Base-by-base conservation (phyloP, 23 tunicate species). In the Oikopleura vanhoeffeni region DNA sequence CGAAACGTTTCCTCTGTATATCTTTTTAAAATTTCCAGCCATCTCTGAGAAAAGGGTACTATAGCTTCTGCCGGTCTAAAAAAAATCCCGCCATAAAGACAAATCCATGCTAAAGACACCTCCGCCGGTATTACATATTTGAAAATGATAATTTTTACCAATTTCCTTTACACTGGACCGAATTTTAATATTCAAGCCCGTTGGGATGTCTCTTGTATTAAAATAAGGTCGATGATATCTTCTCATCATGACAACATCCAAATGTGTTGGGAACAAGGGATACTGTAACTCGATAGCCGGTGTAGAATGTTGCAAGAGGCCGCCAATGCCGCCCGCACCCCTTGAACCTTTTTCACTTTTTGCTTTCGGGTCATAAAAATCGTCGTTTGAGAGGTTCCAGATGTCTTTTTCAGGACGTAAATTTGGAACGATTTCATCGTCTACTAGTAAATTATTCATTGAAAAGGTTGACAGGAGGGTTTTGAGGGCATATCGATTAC, bases 381-480 rank as follows among this genome's bases (percentile, higher is more conserved):
- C 60, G 84, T 95, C 99, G 85, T 95, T 95, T 38, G 99, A 95
- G 2, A 95, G 77, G 75, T 95, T 95, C 96, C 96, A 95, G 40
- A 40, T 57, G 85, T 93, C 98, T 39, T 91, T 85, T 41, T 93
- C 91, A 76, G 87, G 40, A 40, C 87, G 67, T 3, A 71, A 30
- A 13, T 71, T 18, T 2, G 79, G 79, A 2, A 71, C 79, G 38
- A 71, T 71, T 30, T 71, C 79, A 71, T 71, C 79, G 33, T 71
- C 79, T 2, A 71, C 79, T 71, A 32, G 35, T n/a, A n/a, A n/a
- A n/a, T n/a, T n/a, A n/a, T n/a, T n/a, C n/a, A n/a, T n/a, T n/a
- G n/a, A n/a, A n/a, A n/a, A n/a, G n/a, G n/a, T n/a, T n/a, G n/a
- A n/a, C n/a, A n/a, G n/a, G n/a, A n/a, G n/a, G n/a, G n/a, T n/a